Percentiles rank a stretch among this genome's conserved stretches.
These are phyloP conservation scores for Periophthalmus magnuspinnatus DNA, from an alignment of 2,797 vertebrate species.

Conservation along the genomic window DNA sequence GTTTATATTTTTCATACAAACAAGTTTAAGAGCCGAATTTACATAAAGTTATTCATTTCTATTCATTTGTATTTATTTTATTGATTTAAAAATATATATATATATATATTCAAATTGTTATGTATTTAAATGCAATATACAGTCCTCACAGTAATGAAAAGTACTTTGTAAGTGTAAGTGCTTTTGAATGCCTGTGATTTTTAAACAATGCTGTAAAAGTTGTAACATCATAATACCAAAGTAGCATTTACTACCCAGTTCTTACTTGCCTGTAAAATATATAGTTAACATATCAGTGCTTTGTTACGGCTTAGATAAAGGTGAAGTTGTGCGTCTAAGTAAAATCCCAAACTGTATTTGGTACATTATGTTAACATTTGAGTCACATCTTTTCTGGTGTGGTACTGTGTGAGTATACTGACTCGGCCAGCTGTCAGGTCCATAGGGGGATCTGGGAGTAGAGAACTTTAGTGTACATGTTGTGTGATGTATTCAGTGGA, in stretches of 20 bases:
- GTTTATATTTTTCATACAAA: too few relatives aligned
- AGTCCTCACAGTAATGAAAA: neutral
- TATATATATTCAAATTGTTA: too few relatives aligned
- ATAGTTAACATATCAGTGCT: neutral
- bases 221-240: too few relatives aligned
- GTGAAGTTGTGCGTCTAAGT: neutral
- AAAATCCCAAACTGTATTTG: neutral
- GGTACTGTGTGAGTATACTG: conserved; percentile 15
- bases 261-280: too few relatives aligned
- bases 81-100: too few relatives aligned
- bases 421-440: conserved; percentile 42
- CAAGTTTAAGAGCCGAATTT: too few relatives aligned
- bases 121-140: neutral
- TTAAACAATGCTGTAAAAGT: too few relatives aligned
- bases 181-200: too few relatives aligned
- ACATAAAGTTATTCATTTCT: neutral
- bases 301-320: neutral
- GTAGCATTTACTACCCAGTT: too few relatives aligned
- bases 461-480: conserved; percentile 58
- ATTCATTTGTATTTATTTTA: neutral
- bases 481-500: conserved; percentile 61
- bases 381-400: conserved; percentile 6
- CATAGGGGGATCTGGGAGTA: conserved; percentile 27
- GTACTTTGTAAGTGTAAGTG: too few relatives aligned
- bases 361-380: neutral